A percentile compares a stretch with the other conserved stretches of the same genome.
Evolutionary conservation across 2,888 invertebrate species (phyloP).

Genomic region (Neoaliturus tenellus): DNA sequence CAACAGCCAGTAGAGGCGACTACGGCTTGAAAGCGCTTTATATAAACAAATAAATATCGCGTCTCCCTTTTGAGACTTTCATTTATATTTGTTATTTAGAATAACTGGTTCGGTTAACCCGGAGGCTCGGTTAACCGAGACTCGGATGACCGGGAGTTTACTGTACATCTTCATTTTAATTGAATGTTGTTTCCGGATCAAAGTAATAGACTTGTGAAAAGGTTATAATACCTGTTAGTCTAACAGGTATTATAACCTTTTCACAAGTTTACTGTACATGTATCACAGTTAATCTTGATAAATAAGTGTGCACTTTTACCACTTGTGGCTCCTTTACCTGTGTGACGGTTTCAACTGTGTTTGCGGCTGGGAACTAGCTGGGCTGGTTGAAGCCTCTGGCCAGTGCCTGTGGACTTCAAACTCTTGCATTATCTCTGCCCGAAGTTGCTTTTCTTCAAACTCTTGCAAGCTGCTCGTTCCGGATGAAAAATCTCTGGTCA

Average conservation of each 20-base stretch:
- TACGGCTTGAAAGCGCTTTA: background rate
- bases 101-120: background rate
- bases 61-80: background rate
- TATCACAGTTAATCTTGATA: too few species aligned
- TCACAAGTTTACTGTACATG: too few species aligned
- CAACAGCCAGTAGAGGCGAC: background rate
- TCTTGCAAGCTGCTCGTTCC: constrained; percentile 48
- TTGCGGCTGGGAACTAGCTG: constrained; percentile 1
- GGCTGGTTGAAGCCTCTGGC: too few species aligned
- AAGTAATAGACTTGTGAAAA: too few species aligned
- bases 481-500: constrained; percentile 14
- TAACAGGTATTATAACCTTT: too few species aligned
- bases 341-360: too few species aligned
- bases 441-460: constrained; percentile 14
- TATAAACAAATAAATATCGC: background rate
- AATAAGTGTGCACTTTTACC: background rate
- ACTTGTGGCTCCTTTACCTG: background rate
- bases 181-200: too few species aligned
- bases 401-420: background rate
- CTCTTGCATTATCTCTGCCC: constrained; percentile 44
- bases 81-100: background rate
- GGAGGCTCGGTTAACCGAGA: background rate
- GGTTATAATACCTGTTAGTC: too few species aligned
- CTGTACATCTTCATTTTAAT: too few species aligned
- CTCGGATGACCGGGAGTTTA: background rate